Percentiles rank a stretch among this genome's conserved stretches.
Conservation (phyloP, 2,888 invertebrate species). For the Antheraea yamamai region DNA sequence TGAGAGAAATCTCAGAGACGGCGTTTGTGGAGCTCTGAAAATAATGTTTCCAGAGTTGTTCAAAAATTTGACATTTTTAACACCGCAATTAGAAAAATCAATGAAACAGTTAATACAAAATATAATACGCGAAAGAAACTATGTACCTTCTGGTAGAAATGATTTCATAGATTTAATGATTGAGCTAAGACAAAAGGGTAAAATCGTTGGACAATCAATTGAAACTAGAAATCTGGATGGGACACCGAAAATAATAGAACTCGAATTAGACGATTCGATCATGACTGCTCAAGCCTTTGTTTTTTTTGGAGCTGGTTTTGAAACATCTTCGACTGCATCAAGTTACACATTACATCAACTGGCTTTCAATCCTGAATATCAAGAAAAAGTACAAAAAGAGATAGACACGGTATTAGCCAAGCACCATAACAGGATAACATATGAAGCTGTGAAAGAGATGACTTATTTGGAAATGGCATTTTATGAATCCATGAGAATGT, state of each 20-base stretch:
- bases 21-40: slow-evolving; percentile 51
- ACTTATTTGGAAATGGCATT: slow-evolving; percentile 67
- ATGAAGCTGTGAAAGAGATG: slow-evolving; percentile 71
- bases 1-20: slow-evolving; percentile 54
- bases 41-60: slow-evolving; percentile 61
- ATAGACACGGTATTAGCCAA: slow-evolving; percentile 63
- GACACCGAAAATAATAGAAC: slow-evolving; percentile 52
- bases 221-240: slow-evolving; percentile 59
- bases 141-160: slow-evolving; percentile 62
- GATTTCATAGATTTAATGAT: slow-evolving; percentile 72
- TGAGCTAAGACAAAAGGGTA: slow-evolving; percentile 63
- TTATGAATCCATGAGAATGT: slow-evolving; percentile 69
- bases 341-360: slow-evolving; percentile 75
- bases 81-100: slow-evolving; percentile 55
- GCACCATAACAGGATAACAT: slow-evolving; percentile 59
- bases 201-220: slow-evolving; percentile 63
- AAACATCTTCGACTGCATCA: slow-evolving; percentile 76
- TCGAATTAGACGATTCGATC: slow-evolving; percentile 60
- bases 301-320: slow-evolving; percentile 78
- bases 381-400: slow-evolving; percentile 68
- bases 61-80: slow-evolving; percentile 56
- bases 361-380: slow-evolving; percentile 70
- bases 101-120: slow-evolving; percentile 54
- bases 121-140: slow-evolving; percentile 59
- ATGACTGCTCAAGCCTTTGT: slow-evolving; percentile 72